Evolutionary conservation across 2,888 invertebrate genomes (phyloP).

Genomic region (Eurois occulta): DNA sequence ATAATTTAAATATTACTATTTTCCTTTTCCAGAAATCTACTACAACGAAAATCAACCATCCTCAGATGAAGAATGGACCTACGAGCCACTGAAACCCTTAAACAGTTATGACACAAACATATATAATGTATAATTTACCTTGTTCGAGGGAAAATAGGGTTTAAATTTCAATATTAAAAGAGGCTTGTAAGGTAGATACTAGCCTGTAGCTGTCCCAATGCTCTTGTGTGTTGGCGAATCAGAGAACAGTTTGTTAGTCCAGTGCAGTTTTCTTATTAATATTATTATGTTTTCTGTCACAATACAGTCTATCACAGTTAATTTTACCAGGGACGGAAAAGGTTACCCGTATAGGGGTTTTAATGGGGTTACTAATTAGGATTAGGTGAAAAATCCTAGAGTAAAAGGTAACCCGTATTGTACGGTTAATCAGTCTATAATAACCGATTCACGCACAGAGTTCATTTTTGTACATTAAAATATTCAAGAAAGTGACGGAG

Average conservation of each 20-base stretch:
- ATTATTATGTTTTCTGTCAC: not conserved
- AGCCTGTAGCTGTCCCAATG: not conserved
- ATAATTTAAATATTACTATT: not conserved
- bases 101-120: slow-evolving; percentile 43
- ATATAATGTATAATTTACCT: slow-evolving; percentile 37
- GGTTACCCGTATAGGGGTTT: not conserved
- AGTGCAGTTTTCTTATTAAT: not conserved
- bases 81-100: slow-evolving; percentile 66
- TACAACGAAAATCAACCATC: slow-evolving; percentile 37
- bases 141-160: not conserved
- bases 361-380: not conserved
- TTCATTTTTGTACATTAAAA: too few relatives aligned
- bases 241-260: not conserved
- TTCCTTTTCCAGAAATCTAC: slow-evolving; percentile 49
- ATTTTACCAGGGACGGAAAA: not conserved
- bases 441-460: not conserved
- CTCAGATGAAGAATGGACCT: slow-evolving; percentile 74
- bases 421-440: not conserved
- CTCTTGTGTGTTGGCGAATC: not conserved
- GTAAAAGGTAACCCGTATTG: too few relatives aligned
- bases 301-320: not conserved
- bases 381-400: too few relatives aligned
- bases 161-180: slow-evolving; percentile 14
- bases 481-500: too few relatives aligned
- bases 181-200: not conserved